phyloP scores from a whole-genome alignment of 2,797 vertebrate genomes.

The Perodicticus potto region DNA sequence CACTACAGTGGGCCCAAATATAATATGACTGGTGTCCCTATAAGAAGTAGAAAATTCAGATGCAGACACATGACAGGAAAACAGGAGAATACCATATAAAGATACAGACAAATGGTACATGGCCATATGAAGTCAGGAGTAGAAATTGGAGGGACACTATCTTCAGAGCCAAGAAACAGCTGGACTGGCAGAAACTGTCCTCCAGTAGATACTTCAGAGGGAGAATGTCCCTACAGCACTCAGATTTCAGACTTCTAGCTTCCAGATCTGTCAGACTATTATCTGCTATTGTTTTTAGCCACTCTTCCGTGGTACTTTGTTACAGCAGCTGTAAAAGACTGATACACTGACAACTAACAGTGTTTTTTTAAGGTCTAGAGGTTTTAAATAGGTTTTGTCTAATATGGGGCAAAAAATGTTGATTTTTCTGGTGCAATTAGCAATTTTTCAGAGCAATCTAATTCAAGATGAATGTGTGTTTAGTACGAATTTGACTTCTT shows the following conservation, averaged over 20 bases:
- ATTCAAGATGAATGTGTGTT: background rate
- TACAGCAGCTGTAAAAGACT: background rate
- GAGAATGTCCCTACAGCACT: rapidly evolving
- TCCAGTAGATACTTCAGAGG: background rate
- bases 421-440: background rate
- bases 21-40: background rate
- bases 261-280: background rate
- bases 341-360: background rate
- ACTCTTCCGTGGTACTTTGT: background rate
- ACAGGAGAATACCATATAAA: background rate
- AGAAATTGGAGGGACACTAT: rapidly evolving
- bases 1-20: background rate
- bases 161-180: too few species aligned
- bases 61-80: background rate
- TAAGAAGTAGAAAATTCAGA: background rate
- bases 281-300: background rate
- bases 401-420: background rate
- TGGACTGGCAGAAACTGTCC: background rate
- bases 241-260: background rate
- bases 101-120: background rate
- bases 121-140: background rate
- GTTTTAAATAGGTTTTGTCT: conserved; percentile 3
- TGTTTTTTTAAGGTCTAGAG: background rate
- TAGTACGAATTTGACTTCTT: background rate
- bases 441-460: conserved; percentile 26